phyloP scores from a whole-genome alignment of 1,140 invertebrate genomes.

The Holotrichia oblita region DNA sequence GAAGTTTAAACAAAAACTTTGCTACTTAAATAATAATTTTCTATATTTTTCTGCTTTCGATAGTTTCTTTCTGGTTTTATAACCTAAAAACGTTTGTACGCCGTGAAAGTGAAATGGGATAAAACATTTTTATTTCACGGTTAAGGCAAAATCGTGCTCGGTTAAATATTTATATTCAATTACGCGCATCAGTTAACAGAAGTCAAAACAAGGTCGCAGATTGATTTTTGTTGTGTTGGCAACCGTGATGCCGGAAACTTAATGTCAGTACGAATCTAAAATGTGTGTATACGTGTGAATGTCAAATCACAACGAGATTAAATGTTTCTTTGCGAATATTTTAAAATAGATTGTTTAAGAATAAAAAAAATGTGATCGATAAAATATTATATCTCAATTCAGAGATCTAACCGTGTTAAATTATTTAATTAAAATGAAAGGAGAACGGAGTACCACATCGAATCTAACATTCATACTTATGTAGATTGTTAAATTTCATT shows the following conservation, averaged over 20 bases:
- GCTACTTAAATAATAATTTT: no score
- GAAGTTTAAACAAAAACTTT: no score
- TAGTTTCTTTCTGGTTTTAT: background rate
- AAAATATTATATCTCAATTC: no score
- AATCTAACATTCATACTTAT: no score
- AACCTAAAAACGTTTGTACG: background rate
- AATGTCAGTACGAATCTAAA: background rate
- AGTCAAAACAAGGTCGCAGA: conserved; percentile 23
- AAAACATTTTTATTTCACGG: background rate
- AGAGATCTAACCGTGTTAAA: no score
- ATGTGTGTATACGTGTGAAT: background rate
- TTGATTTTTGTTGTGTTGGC: conserved; percentile 8
- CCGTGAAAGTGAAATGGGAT: conserved; percentile 32
- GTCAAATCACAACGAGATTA: background rate
- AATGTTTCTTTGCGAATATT: no score
- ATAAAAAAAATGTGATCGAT: no score
- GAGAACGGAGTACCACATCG: no score
- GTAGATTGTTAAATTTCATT: background rate
- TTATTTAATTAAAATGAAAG: no score
- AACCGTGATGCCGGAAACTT: conserved; percentile 4
- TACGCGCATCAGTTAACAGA: background rate
- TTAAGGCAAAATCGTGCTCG: background rate
- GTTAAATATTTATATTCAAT: conserved; percentile 29
- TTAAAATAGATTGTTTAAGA: no score
- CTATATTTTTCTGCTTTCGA: no score